Evolutionary conservation across 2,888 invertebrate genomes (phyloP).

Genomic region (Boloria selene): DNA sequence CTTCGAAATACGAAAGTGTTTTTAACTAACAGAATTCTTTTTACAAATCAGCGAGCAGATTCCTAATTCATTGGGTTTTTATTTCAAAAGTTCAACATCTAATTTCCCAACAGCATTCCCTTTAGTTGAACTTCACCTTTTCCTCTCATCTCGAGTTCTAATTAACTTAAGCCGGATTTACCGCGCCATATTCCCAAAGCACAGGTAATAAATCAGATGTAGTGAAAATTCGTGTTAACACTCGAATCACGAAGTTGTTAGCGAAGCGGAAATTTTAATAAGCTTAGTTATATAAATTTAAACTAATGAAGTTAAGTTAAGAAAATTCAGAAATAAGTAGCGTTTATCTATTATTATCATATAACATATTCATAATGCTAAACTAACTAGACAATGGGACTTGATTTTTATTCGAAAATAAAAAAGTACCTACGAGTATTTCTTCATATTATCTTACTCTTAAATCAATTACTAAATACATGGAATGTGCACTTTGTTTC

Average conservation of each 20-base stretch:
- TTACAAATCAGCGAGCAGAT: neutral
- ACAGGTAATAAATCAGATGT: slow-evolving; percentile 44
- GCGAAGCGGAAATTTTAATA: neutral
- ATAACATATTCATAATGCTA: too few relatives aligned
- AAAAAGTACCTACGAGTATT: too few relatives aligned
- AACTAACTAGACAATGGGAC: too few relatives aligned
- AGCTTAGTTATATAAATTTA: neutral
- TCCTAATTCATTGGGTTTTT: slow-evolving; percentile 5
- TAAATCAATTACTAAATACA: too few relatives aligned
- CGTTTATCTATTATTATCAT: too few relatives aligned
- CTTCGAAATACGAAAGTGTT: neutral
- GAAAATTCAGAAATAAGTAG: too few relatives aligned
- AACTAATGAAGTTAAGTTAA: neutral
- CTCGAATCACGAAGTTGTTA: slow-evolving; percentile 20
- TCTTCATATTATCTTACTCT: too few relatives aligned
- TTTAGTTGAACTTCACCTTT: slow-evolving; percentile 25
- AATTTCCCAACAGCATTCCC: slow-evolving; percentile 13
- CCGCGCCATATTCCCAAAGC: slow-evolving; percentile 37
- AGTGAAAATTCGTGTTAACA: slow-evolving; percentile 32
- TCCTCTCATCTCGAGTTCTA: slow-evolving; percentile 45
- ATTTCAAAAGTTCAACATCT: slow-evolving; percentile 7
- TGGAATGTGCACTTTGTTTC: too few relatives aligned
- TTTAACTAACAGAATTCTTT: neutral
- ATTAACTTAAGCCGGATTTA: slow-evolving; percentile 45
- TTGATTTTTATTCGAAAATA: too few relatives aligned